These are phyloP conservation scores for Macrobrachium nipponense DNA, from an alignment of 1,140 invertebrate genomes.

Conservation along the genomic window DNA sequence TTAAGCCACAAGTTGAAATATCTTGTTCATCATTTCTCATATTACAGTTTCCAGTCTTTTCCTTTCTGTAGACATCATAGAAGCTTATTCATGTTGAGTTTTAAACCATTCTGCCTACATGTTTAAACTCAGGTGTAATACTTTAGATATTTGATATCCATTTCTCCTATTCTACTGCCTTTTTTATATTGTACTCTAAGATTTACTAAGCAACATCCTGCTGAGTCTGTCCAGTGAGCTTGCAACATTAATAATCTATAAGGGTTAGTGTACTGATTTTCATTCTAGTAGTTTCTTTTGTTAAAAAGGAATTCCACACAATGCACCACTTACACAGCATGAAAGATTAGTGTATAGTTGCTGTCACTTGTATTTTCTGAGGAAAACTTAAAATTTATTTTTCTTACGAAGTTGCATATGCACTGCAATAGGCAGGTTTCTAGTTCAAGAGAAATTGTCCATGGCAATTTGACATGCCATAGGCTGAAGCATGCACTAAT, in stretches of 20 bases:
- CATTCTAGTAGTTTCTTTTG: too few relatives aligned
- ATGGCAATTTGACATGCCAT: background rate
- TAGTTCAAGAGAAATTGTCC: background rate
- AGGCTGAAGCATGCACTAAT: too few relatives aligned
- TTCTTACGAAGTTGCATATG: slow-evolving; percentile 2
- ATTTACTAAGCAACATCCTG: background rate
- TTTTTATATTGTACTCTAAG: background rate
- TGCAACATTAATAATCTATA: background rate
- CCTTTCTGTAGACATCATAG: background rate
- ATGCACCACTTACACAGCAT: too few relatives aligned
- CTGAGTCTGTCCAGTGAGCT: background rate
- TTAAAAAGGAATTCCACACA: too few relatives aligned
- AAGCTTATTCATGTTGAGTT: background rate
- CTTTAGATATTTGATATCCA: slow-evolving; percentile 7
- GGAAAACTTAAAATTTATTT: background rate
- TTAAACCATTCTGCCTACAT: slow-evolving; percentile 37
- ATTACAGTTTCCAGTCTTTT: too few relatives aligned
- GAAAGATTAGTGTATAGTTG: too few relatives aligned
- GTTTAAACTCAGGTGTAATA: slow-evolving; percentile 40
- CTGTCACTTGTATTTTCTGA: too few relatives aligned
- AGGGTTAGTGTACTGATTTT: too few relatives aligned
- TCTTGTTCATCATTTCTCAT: too few relatives aligned
- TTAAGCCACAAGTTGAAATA: too few relatives aligned
- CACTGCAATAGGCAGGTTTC: background rate
- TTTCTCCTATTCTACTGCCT: slow-evolving; percentile 30